Evolutionary conservation across 2,888 invertebrate species (phyloP).

Genomic region (Tuberolachnus salignus): DNA sequence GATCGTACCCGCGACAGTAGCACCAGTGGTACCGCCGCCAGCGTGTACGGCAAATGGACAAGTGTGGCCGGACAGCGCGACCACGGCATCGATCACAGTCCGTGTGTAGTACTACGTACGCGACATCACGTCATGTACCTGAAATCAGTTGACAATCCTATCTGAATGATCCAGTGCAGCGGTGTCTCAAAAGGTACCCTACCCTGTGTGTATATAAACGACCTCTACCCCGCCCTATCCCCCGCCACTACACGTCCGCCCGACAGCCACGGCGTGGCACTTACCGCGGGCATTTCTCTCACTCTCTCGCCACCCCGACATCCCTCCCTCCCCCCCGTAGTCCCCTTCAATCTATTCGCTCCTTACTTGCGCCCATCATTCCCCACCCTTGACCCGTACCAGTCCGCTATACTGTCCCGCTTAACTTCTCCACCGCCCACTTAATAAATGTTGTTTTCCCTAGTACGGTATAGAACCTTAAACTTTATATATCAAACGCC

Average conservation of each 20-base stretch:
- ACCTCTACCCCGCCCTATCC: background rate
- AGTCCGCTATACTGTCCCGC: background rate
- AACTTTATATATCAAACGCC: background rate
- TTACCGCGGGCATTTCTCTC: too few species aligned
- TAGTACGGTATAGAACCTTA: background rate
- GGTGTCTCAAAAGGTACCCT: slow-evolving; percentile 45
- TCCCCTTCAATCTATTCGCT: background rate
- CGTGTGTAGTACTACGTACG: slow-evolving; percentile 52
- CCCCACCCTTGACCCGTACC: too few species aligned
- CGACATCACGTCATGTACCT: slow-evolving; percentile 52
- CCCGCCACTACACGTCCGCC: background rate
- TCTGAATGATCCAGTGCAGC: slow-evolving; percentile 54
- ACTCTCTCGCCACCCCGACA: too few species aligned
- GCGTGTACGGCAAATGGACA: slow-evolving; percentile 28
- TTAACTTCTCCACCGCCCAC: background rate
- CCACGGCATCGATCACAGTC: slow-evolving; percentile 25
- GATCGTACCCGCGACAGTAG: background rate
- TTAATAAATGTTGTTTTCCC: background rate
- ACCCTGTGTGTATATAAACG: background rate
- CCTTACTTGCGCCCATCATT: slow-evolving; percentile 2
- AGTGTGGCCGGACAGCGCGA: slow-evolving; percentile 35
- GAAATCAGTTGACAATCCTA: slow-evolving; percentile 56
- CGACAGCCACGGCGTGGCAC: background rate
- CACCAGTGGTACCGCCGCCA: background rate
- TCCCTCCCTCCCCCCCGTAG: background rate